Conservation (phyloP, 2,797 vertebrate genomes). For the Erpetoichthys calabaricus region DNA sequence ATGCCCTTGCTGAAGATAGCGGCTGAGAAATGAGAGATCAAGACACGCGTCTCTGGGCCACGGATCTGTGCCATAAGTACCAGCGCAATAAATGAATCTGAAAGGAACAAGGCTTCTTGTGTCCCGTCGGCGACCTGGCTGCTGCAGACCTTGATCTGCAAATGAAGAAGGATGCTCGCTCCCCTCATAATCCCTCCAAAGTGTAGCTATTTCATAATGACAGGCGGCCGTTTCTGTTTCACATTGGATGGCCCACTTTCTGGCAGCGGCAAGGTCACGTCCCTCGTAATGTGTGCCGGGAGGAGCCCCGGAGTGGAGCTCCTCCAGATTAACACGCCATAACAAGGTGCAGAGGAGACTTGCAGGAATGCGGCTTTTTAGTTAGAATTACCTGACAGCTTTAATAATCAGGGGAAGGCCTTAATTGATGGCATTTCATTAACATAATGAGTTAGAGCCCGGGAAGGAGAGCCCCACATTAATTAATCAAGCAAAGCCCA, state of each 20-base stretch:
- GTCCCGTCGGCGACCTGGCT: not conserved
- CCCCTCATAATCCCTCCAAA: not conserved
- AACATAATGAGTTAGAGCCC: conserved; percentile 61
- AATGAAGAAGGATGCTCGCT: not conserved
- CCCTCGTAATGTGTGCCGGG: conserved; percentile 34
- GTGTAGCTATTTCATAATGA: not conserved
- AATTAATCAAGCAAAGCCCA: conserved; percentile 62
- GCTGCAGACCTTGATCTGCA: not conserved
- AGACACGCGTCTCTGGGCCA: not conserved
- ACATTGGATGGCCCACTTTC: conserved; percentile 17
- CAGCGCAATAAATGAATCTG: not conserved
- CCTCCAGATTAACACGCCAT: conserved; percentile 16
- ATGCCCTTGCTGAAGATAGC: not conserved
- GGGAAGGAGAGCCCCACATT: conserved; percentile 57
- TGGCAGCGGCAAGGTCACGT: conserved; percentile 40
- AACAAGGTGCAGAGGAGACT: conserved; percentile 33
- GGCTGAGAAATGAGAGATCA: not conserved
- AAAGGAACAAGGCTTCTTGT: not conserved
- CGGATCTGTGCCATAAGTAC: not conserved
- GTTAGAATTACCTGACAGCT: conserved; percentile 48
- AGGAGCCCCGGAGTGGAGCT: conserved; percentile 35
- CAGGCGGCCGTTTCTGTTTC: not conserved
- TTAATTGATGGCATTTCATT: conserved; percentile 70
- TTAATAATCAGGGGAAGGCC: conserved; percentile 62
- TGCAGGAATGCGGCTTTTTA: conserved; percentile 42